Percentiles rank a stretch among this genome's conserved stretches.
phyloP scores from a whole-genome alignment of 2,113 vertebrate genomes.

The Phrynosoma platyrhinos region DNA sequence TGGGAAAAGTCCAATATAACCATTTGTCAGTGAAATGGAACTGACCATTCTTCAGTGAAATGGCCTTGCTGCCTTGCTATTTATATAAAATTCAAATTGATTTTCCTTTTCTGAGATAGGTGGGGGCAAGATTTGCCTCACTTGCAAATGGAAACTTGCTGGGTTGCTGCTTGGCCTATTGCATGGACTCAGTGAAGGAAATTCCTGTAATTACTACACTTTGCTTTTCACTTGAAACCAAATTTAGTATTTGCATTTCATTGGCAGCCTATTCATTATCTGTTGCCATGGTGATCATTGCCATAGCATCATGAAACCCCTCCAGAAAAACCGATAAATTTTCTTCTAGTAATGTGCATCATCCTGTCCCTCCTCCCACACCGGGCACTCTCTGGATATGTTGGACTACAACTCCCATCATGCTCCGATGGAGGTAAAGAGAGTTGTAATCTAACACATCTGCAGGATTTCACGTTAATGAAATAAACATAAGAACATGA shows the following conservation, averaged over 20 bases:
- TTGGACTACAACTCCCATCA: not conserved
- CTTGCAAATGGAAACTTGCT: not conserved
- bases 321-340: not conserved
- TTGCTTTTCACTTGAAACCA: not conserved
- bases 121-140: not conserved
- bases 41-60: not conserved
- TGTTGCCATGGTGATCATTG: conserved; percentile 18
- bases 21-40: too few relatives aligned
- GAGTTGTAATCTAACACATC: not conserved
- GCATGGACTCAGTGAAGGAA: not conserved
- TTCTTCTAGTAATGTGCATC: not conserved
- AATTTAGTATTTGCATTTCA: conserved; percentile 13
- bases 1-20: too few relatives aligned
- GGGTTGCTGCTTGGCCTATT: not conserved
- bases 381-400: not conserved
- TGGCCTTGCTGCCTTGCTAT: not conserved
- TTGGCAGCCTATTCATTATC: conserved; percentile 24
- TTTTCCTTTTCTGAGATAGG: not conserved
- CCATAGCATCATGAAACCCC: conserved; percentile 17
- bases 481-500: not conserved
- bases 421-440: not conserved
- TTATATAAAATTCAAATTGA: not conserved
- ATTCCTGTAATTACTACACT: not conserved
- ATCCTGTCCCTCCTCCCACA: not conserved
- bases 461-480: not conserved